Conservation (phyloP, 2,797 vertebrate species). For the Manis pentadactyla region DNA sequence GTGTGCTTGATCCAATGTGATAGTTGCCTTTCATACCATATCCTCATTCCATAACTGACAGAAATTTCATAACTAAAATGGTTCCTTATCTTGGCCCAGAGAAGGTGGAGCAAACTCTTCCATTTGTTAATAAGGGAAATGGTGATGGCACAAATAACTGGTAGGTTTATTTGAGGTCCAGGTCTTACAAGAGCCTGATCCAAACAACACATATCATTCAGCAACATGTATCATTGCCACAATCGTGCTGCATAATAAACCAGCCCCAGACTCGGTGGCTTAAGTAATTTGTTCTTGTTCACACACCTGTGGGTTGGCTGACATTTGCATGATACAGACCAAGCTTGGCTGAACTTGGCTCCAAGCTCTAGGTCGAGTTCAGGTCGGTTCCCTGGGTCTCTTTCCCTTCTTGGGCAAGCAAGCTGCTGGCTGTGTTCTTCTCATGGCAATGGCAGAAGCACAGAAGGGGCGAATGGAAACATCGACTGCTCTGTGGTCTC, state of each 20-base stretch:
- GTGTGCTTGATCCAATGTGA: background rate
- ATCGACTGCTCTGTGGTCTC: background rate
- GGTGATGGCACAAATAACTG: background rate
- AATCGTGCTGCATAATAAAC: constrained; percentile 19
- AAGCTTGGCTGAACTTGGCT: background rate
- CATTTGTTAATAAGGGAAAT: background rate
- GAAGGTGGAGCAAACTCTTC: background rate
- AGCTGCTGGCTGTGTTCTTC: background rate
- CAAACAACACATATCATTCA: background rate
- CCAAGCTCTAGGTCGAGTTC: background rate
- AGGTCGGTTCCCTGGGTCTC: background rate
- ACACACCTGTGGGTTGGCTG: background rate
- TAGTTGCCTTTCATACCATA: background rate
- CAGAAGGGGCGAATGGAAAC: background rate
- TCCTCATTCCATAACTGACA: constrained; percentile 5
- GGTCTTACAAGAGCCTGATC: background rate
- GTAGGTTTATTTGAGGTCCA: background rate
- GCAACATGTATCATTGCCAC: background rate
- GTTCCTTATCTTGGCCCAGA: background rate
- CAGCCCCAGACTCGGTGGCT: background rate
- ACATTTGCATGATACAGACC: background rate
- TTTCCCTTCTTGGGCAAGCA: background rate
- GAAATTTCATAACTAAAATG: background rate
- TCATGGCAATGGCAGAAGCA: background rate
- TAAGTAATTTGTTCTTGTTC: constrained; percentile 47